Evolutionary conservation across 2,888 invertebrate genomes (phyloP), one percentile per base, ranked within the genome.

Genomic region (Torymus tubicola): DNA sequence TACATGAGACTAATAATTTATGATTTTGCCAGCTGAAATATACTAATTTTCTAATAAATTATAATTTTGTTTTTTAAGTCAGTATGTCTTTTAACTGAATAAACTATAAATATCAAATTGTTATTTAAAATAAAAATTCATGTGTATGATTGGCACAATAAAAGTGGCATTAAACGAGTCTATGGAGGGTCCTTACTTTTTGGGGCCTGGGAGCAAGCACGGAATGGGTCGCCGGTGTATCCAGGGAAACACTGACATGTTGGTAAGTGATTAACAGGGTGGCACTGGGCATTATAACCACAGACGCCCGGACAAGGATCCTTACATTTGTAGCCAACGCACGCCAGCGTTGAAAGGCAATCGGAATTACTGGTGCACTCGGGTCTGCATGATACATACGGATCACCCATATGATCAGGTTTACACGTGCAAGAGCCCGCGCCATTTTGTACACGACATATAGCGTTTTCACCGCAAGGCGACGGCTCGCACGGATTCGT

Each of bases 311-410:
- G 92, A 87, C 95, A 96, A 68, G 96, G 95, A 89, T 94, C 92
- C 11, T 92, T 91, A 89, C 96, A 96, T 90, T 95, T 96, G 83
- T 94, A 94, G 84, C 94, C 93, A 2, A 94, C 91, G 87, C 96
- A 96, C 83, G 95, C 95, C 89, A 93, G 93, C 83, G 94, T 93
- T 70, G 92, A 92, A 14, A 94, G 91, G 89, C 96, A 96, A 91
- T 96, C 96, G 10, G 95, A 94, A 88, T 95, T 95, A 8, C 94
- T 93, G n/a, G 94, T 93, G 88, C 96, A 96, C 91, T 96, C 96
- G 1, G 96, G 96, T 86, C 95, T 92, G 89, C 96, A 96, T 84
- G 91, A 91, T 87, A 94, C 93, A 81, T 93, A 93, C 18, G 95
- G 95, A 86, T 94, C 93, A 80, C 94, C 95, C 67, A 93, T 91